phyloP scores from a whole-genome alignment of 2,888 invertebrate species.

The Minunthozetes semirufus region DNA sequence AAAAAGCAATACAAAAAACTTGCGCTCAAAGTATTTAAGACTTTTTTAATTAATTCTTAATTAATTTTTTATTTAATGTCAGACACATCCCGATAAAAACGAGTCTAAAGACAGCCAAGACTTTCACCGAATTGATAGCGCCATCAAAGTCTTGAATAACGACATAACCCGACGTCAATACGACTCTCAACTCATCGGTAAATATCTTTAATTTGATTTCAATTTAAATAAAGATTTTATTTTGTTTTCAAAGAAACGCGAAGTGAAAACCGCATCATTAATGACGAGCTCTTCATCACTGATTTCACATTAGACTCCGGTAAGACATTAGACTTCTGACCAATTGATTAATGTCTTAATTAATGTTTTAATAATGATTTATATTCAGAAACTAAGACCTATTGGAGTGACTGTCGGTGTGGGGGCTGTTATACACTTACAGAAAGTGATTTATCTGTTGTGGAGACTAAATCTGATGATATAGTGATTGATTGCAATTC shows the following conservation, averaged over 20 bases:
- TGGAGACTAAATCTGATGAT: neutral
- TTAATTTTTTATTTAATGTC: neutral
- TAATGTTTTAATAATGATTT: neutral
- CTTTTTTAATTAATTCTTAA: neutral
- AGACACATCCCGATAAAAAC: conserved; percentile 35
- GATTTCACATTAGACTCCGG: conserved; percentile 23
- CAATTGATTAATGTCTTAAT: no score
- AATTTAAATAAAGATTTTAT: neutral
- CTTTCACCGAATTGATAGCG: conserved; percentile 25
- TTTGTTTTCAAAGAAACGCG: neutral
- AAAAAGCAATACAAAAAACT: conserved; percentile 33
- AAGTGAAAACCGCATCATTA: conserved; percentile 5
- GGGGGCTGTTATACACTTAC: conserved; percentile 26
- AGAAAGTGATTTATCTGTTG: neutral
- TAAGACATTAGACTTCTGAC: neutral
- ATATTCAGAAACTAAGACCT: neutral
- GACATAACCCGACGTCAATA: conserved; percentile 12
- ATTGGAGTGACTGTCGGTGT: conserved; percentile 33
- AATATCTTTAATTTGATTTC: neutral
- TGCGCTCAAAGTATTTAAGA: conserved; percentile 19
- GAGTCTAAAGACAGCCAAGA: neutral
- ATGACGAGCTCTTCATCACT: conserved; percentile 13
- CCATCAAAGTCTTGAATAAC: conserved; percentile 21
- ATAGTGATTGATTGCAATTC: conserved; percentile 29
- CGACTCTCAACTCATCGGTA: conserved; percentile 32